Base-by-base conservation (phyloP, 2,888 invertebrate genomes). In the Phengaris alcon region DNA sequence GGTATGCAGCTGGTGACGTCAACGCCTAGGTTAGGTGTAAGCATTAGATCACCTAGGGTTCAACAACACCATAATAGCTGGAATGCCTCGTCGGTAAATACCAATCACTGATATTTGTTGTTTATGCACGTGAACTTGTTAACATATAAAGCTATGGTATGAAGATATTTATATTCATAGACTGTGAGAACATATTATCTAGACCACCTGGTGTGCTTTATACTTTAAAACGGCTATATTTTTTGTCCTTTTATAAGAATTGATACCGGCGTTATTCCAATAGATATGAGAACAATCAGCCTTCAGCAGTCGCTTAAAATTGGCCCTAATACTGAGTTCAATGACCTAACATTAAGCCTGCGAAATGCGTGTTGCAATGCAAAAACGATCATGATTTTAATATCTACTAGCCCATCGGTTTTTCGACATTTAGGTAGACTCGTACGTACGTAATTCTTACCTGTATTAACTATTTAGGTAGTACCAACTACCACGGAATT, bases 31-130 rank as follows among this genome's bases (percentile, higher is more conserved):
- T 68, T 75, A 75, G 57, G 68, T 54, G 68, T 48, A 48, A 78
- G 75, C 82, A 82, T 81, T 79, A 81, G 77, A 80, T 80, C 77
- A 80, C 79, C 78, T 82, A 82, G 79, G 82, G 86, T 84, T 86
- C 85, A 84, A 84, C 83, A 84, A 82, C 83, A 80, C 81, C 77
- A 72, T 78, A 73, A 76, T 48, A 13, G 74, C 57, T 68, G 22
- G 73, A 74, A 75, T 75, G 75, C 69, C 59, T 75, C 69, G 69
- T 44, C 22, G 70, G 70, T 75, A 70, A 75, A 75, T 75, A 70
- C 75, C 75, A 75, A 57, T 70, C n/a, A 15, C 46, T 57, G 75
- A 70, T 69, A 75, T 70, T 57, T 70, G 35, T 75, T 44, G 69
- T 70, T 70, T 70, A 51, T 35, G 44, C 35, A 72, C 52, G 72